A percentile compares a stretch with the other conserved stretches of the same genome.
Evolutionary conservation across 1,140 invertebrate species (phyloP).

Genomic region (Limonius californicus): DNA sequence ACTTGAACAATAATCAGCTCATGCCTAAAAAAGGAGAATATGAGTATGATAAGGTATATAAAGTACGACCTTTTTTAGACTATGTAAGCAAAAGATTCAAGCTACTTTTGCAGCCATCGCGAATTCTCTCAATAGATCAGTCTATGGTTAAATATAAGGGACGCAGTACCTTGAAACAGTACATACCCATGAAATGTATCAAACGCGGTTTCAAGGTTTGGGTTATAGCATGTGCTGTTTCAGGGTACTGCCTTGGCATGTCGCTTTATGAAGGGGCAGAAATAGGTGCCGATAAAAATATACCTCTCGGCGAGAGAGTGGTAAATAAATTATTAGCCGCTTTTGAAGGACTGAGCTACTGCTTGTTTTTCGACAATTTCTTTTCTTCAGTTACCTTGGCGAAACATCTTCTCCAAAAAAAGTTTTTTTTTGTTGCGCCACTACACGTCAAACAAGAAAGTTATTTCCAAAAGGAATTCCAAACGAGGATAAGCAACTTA

Average conservation of each 20-base stretch:
- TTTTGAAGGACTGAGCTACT: background rate
- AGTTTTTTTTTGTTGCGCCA: constrained; percentile 8
- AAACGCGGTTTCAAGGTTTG: constrained; percentile 42
- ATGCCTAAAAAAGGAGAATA: no score
- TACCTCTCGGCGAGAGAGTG: background rate
- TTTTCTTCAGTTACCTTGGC: constrained; percentile 3
- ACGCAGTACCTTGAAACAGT: no score
- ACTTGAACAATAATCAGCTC: no score
- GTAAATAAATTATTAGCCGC: background rate
- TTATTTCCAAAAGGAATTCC: no score
- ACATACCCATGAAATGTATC: constrained; percentile 36
- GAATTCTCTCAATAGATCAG: background rate
- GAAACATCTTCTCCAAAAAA: background rate
- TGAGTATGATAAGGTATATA: constrained; percentile 45
- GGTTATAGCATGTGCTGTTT: constrained; percentile 16
- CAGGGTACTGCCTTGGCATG: constrained; percentile 15
- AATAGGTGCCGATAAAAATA: background rate
- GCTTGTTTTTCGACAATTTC: background rate
- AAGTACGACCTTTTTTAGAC: constrained; percentile 24
- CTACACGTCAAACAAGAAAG: background rate
- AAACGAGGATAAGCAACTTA: background rate
- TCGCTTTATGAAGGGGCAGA: constrained; percentile 10
- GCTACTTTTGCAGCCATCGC: background rate
- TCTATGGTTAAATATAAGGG: background rate
- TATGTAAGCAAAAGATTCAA: background rate